These are phyloP conservation scores for Melikaiella ostensackeni DNA, from an alignment of 2,888 invertebrate species.

Conservation along the genomic window DNA sequence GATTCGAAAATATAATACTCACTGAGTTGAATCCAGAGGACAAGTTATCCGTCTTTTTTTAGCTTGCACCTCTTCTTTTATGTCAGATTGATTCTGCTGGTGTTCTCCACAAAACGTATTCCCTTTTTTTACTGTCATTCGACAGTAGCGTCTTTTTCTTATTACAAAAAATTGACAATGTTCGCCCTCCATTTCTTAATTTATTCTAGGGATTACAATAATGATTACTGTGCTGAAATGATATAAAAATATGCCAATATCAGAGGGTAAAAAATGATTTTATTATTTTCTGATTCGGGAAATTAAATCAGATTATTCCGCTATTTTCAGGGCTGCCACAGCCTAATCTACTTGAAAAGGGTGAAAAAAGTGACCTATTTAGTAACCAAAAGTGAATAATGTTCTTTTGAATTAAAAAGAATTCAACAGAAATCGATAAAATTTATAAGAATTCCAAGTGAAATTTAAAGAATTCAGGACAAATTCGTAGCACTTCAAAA, in stretches of 20 bases:
- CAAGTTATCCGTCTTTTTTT: constrained; percentile 80
- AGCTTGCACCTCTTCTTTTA: constrained; percentile 51
- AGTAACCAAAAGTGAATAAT: no score
- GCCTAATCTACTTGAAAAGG: no score
- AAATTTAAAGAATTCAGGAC: no score
- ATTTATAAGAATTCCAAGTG: no score
- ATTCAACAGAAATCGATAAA: no score
- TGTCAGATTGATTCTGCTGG: constrained; percentile 47
- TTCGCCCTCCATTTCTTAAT: constrained; percentile 30
- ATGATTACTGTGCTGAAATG: no score
- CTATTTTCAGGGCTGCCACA: no score
- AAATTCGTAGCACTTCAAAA: no score
- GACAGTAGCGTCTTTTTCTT: constrained; percentile 86
- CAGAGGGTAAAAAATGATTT: not conserved
- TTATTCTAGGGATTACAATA: not conserved
- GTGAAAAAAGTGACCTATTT: no score
- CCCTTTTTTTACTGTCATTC: constrained; percentile 86
- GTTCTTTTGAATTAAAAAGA: no score
- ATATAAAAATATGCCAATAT: no score
- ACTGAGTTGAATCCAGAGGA: constrained; percentile 87
- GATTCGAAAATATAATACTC: constrained; percentile 68
- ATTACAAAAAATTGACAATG: constrained; percentile 80
- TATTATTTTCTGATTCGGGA: not conserved
- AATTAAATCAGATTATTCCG: not conserved
- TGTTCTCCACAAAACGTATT: constrained; percentile 86